These are phyloP conservation scores for Apeira syringaria DNA, from an alignment of 2,888 invertebrate genomes.

Conservation along the genomic window DNA sequence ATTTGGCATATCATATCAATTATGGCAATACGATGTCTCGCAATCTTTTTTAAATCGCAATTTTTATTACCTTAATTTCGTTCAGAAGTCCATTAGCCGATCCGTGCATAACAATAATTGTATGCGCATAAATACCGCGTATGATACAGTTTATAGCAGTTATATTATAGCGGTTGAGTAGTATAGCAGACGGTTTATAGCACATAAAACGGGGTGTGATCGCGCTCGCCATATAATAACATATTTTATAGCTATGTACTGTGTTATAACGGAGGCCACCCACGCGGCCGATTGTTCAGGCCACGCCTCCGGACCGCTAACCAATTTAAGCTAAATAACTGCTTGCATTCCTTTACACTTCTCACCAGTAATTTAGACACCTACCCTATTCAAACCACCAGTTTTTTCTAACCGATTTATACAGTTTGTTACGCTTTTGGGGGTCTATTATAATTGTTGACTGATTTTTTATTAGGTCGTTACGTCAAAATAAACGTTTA, in stretches of 20 bases:
- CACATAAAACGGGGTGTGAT: constrained; percentile 67
- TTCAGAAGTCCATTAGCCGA: constrained; percentile 22
- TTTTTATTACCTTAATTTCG: constrained; percentile 23
- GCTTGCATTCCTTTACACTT: constrained; percentile 22
- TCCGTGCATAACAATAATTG: constrained; percentile 25
- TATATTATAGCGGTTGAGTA: constrained; percentile 36
- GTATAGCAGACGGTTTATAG: constrained; percentile 48
- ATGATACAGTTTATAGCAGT: constrained; percentile 25
- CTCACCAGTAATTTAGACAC: constrained; percentile 52
- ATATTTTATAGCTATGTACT: constrained; percentile 61
- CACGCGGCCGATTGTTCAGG: constrained; percentile 56
- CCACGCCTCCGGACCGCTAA: constrained; percentile 65
- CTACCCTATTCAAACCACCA: constrained; percentile 36
- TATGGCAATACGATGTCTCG: constrained; percentile 5
- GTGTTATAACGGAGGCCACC: constrained; percentile 61
- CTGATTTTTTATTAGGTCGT: constrained; percentile 20
- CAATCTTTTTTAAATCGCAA: constrained; percentile 10
- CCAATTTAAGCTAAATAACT: constrained; percentile 63
- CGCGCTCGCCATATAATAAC: constrained; percentile 55
- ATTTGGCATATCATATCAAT: constrained; percentile 1
- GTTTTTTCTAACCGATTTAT: constrained; percentile 26
- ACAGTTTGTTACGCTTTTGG: constrained; percentile 10
- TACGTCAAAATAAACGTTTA: constrained; percentile 38
- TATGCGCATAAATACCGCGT: constrained; percentile 28
- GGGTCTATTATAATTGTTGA: constrained; percentile 8